Conservation (phyloP, 1,140 invertebrate species). For the Centruroides vittatus region DNA sequence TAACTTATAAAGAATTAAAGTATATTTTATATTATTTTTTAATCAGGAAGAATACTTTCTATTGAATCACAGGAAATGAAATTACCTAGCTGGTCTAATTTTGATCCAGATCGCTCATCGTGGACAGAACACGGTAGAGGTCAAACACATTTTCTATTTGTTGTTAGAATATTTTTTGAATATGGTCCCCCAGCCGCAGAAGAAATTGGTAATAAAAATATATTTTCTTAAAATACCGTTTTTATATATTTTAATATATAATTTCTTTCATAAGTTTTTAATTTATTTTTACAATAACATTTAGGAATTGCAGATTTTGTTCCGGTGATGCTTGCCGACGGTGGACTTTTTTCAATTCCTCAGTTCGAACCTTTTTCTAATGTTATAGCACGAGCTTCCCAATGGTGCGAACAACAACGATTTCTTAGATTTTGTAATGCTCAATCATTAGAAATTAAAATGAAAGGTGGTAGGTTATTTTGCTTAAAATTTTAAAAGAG, state of each 20-base stretch:
- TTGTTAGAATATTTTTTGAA: conserved; percentile 21
- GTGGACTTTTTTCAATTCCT: conserved; percentile 16
- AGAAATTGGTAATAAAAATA: conserved; percentile 15
- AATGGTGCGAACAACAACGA: conserved; percentile 17
- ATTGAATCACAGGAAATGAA: conserved; percentile 19
- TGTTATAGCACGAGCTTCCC: conserved; percentile 15
- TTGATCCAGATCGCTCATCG: conserved; percentile 13
- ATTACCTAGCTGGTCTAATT: not conserved
- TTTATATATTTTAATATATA: not conserved
- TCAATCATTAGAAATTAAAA: conserved; percentile 21
- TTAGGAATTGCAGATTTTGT: conserved; percentile 19
- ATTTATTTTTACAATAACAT: not conserved
- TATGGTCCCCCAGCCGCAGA: conserved; percentile 1
- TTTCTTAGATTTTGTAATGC: conserved; percentile 17
- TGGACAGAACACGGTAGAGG: conserved; percentile 12
- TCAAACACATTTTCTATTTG: conserved; percentile 13
- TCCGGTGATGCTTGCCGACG: conserved; percentile 8
- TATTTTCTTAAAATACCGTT: not conserved
- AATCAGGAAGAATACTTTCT: conserved; percentile 13
- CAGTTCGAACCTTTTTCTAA: conserved; percentile 16
- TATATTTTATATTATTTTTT: not conserved
- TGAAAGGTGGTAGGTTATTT: conserved; percentile 16
- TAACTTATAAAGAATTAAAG: too few relatives aligned
- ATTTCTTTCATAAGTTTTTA: not conserved
- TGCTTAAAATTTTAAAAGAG: too few relatives aligned